phyloP scores from a whole-genome alignment of 2,888 invertebrate species.

The Archaeoteleia sp. region DNA sequence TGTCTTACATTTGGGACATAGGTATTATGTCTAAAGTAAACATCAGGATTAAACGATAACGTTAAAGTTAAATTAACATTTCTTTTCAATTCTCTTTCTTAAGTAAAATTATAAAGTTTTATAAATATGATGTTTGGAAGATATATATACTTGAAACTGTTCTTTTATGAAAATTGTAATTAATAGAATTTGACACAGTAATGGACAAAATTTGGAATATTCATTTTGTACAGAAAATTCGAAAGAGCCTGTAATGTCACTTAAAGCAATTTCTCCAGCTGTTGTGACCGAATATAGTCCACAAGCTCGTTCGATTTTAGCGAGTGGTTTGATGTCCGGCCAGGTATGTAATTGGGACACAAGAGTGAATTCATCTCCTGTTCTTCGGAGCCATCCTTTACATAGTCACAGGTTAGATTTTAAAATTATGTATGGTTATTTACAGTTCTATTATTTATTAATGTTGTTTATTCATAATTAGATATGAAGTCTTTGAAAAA shows the following conservation, averaged over 20 bases:
- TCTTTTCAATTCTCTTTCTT: no score
- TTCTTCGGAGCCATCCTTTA: constrained; percentile 58
- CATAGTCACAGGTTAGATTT: constrained; percentile 63
- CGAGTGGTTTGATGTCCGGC: constrained; percentile 86
- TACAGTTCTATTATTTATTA: no score
- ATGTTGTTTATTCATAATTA: no score
- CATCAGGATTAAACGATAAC: no score
- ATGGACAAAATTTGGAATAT: not conserved
- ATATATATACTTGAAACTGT: not conserved
- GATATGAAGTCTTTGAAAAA: no score
- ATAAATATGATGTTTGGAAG: not conserved
- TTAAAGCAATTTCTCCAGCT: constrained; percentile 86
- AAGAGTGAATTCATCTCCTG: constrained; percentile 59
- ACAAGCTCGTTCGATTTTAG: constrained; percentile 85
- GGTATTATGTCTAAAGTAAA: no score
- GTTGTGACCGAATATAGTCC: constrained; percentile 92
- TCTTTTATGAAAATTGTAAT: not conserved
- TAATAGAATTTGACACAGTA: not conserved
- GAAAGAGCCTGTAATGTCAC: constrained; percentile 85
- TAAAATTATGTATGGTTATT: no score
- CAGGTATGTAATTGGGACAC: constrained; percentile 77
- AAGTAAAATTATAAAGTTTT: not conserved
- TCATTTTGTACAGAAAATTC: constrained; percentile 83
- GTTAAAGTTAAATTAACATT: no score
- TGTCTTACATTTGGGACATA: no score